phyloP scores from a whole-genome alignment of 2,888 invertebrate species.

The Napeogenes sylphis region DNA sequence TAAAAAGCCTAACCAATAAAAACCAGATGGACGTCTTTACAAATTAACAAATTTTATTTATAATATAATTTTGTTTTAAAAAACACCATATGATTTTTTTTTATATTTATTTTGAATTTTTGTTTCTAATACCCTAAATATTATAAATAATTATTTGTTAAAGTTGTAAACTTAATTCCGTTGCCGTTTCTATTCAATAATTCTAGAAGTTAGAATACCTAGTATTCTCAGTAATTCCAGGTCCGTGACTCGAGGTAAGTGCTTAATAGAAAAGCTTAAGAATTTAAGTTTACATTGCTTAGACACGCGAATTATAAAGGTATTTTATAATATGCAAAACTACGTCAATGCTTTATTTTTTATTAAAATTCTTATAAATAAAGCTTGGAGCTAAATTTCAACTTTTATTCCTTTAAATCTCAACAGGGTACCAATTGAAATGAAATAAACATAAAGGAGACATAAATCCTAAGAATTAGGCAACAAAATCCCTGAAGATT shows the following conservation, averaged over 20 bases:
- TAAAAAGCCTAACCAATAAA: too few species aligned
- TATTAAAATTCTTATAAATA: not conserved
- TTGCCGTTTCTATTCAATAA: slow-evolving; percentile 3
- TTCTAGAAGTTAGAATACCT: not conserved
- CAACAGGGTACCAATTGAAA: not conserved
- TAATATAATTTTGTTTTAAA: too few species aligned
- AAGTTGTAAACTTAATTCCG: slow-evolving; percentile 1
- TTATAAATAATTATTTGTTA: not conserved
- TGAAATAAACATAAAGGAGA: not conserved
- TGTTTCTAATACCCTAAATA: not conserved
- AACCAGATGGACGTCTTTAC: too few species aligned
- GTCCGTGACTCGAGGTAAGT: slow-evolving; percentile 1
- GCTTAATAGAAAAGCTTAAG: slow-evolving; percentile 6
- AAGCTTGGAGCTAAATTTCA: too few species aligned
- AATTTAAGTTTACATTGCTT: slow-evolving; percentile 1
- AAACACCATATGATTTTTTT: not conserved
- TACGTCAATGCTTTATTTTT: not conserved
- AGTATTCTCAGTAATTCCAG: slow-evolving; percentile 4
- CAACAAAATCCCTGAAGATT: slow-evolving; percentile 19
- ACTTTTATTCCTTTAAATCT: too few species aligned
- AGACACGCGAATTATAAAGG: slow-evolving; percentile 2
- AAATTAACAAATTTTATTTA: too few species aligned
- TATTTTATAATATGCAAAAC: not conserved
- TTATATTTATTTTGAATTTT: too few species aligned
- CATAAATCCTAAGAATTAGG: slow-evolving; percentile 9